Evolutionary conservation across 2,888 invertebrate species (phyloP), one percentile per base, ranked within the genome.

Genomic region (Drosophila seclusa): DNA sequence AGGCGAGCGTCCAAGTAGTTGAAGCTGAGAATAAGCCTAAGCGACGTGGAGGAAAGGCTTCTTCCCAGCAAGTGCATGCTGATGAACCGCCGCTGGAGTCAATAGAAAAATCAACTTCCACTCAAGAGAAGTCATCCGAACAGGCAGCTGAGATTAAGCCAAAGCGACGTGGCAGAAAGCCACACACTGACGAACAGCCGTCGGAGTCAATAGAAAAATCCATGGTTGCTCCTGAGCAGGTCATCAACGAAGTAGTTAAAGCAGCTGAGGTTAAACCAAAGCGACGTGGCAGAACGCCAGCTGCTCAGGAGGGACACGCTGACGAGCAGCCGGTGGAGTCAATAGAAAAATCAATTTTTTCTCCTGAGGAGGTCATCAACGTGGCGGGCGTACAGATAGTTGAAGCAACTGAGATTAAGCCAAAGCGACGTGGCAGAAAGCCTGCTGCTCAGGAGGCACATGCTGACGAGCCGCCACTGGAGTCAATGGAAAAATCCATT

Each of bases 31-130:
- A 40, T 1, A 75, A 79, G 18, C 8, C 68, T 6, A 74, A 65
- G 8, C 68, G 71, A 21, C 82, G 67, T 0, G 66, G 55, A 8
- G 70, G 61, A 24, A 74, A 74, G 27, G 54, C 29, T 18, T 61
- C 80, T 8, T 21, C 38, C 11, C 80, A 68, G 16, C 67, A 40
- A 36, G 24, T 24, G 4, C 57, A 61, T 4, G 8, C 32, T 13
- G 59, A 58, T 4, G 40, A n/a, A 3, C 18, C 24, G 4, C 11
- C 59, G 21, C 18, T 45, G 18, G 65, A 72, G 2, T 18, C 63
- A 10, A n/a, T 11, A 13, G 55, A 55, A 7, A 79, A 64, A 29
- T 1, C 53, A 3, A 31, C 40, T 4, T 54, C 8, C 10, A 45
- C 65, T 1, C 58, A 67, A 32, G 54, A 45, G 5, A 71, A 71